phyloP scores from a whole-genome alignment of 2,888 invertebrate species.

The Dione juno region DNA sequence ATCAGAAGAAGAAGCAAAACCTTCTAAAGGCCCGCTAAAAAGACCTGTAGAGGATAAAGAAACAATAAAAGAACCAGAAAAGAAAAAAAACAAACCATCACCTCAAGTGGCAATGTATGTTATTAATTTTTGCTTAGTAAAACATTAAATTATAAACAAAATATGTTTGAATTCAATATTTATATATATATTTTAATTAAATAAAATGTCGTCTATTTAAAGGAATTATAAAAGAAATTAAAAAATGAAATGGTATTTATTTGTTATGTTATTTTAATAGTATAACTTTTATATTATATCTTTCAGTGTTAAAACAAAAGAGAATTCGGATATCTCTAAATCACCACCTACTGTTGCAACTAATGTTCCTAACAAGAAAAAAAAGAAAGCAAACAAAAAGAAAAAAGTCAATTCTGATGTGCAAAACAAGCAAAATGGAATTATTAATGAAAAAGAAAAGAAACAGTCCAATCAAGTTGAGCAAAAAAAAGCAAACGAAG shows the following conservation, averaged over 20 bases:
- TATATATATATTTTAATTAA: no score
- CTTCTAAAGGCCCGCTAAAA: constrained; percentile 53
- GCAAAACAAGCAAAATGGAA: constrained; percentile 14
- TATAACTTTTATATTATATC: constrained; percentile 22
- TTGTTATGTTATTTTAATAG: background rate
- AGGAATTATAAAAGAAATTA: constrained; percentile 40
- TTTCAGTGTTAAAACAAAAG: constrained; percentile 52
- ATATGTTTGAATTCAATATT: no score
- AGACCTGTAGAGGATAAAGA: constrained; percentile 55
- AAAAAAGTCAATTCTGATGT: constrained; percentile 34
- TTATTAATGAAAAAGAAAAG: background rate
- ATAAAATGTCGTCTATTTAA: background rate
- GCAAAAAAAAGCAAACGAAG: background rate
- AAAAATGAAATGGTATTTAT: background rate
- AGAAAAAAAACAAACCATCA: constrained; percentile 62
- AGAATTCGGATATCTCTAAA: constrained; percentile 1
- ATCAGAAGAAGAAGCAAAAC: constrained; percentile 53
- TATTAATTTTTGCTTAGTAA: background rate
- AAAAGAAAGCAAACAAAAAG: constrained; percentile 52
- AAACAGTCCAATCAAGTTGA: background rate
- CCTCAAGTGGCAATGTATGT: constrained; percentile 46
- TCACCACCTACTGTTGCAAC: background rate
- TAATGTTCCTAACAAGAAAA: constrained; percentile 47
- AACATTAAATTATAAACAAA: no score
- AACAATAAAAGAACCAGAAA: constrained; percentile 52